phyloP scores from a whole-genome alignment of 2,888 invertebrate species.

The Pediacus dermestoides region DNA sequence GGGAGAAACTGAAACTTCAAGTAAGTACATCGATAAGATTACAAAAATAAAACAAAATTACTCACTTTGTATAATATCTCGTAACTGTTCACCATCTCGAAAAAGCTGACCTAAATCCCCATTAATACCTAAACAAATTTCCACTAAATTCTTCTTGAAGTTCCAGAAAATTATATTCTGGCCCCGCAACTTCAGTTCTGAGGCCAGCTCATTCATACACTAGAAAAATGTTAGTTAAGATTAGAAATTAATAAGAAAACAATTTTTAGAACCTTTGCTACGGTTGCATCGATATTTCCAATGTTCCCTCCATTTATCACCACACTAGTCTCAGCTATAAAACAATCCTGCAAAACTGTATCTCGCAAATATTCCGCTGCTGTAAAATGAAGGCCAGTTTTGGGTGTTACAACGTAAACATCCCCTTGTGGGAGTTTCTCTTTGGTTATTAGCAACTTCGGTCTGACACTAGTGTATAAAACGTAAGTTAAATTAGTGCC shows the following conservation, averaged over 20 bases:
- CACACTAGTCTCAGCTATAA: slow-evolving; percentile 35
- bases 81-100: too few species aligned
- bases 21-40: too few species aligned
- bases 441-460: slow-evolving; percentile 41
- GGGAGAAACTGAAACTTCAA: too few species aligned
- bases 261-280: slow-evolving; percentile 58
- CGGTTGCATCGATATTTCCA: slow-evolving; percentile 59
- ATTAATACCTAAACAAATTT: slow-evolving; percentile 41
- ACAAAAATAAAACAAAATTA: too few species aligned
- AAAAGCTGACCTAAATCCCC: slow-evolving; percentile 27
- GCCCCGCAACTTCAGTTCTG: slow-evolving; percentile 53
- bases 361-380: slow-evolving; percentile 71
- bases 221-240: slow-evolving; percentile 42
- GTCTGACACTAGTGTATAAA: slow-evolving; percentile 55
- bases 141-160: slow-evolving; percentile 43
- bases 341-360: slow-evolving; percentile 45
- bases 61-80: too few species aligned
- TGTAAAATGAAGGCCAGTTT: slow-evolving; percentile 73
- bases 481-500: slow-evolving; percentile 52
- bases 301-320: slow-evolving; percentile 55
- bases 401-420: slow-evolving; percentile 62
- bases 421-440: slow-evolving; percentile 45
- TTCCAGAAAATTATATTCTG: slow-evolving; percentile 56
- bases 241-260: too few species aligned
- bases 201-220: slow-evolving; percentile 55